Percentiles rank a stretch among this genome's conserved stretches.
Conservation (phyloP, 2,797 vertebrate species). For the Enteromius treurensis region DNA sequence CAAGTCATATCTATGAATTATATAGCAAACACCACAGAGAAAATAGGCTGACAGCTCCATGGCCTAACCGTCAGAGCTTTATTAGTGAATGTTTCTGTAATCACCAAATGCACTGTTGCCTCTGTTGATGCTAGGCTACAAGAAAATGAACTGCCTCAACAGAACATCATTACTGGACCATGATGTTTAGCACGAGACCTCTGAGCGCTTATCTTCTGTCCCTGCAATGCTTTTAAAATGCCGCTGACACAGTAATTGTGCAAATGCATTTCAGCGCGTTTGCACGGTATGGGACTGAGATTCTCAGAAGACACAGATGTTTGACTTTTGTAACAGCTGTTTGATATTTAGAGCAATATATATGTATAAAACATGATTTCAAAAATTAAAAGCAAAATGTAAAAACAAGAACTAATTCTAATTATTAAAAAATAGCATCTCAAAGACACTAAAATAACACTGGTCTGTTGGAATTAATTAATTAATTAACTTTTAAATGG, state of each 20-base stretch:
- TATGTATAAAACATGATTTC: too few species aligned
- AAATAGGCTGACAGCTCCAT: constrained; percentile 50
- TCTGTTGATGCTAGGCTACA: constrained; percentile 37
- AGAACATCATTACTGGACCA: constrained; percentile 44
- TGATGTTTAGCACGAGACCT: constrained; percentile 8
- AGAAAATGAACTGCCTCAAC: constrained; percentile 33
- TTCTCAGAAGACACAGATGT: constrained; percentile 41
- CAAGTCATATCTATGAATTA: constrained; percentile 40
- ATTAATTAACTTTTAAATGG: not conserved
- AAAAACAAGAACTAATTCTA: not conserved
- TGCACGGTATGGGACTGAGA: not conserved
- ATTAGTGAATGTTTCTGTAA: constrained; percentile 55
- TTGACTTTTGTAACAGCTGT: constrained; percentile 53
- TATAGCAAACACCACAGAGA: constrained; percentile 48
- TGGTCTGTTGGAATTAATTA: not conserved
- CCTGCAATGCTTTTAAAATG: constrained; percentile 40
- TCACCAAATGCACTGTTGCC: constrained; percentile 30
- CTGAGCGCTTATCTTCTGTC: constrained; percentile 22
- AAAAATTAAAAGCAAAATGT: not conserved
- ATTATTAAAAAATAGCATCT: not conserved
- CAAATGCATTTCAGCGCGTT: constrained; percentile 39
- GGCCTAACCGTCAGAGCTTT: constrained; percentile 54
- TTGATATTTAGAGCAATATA: constrained; percentile 19
- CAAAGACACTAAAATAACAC: not conserved
- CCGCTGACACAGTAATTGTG: constrained; percentile 49